Base-by-base conservation (phyloP, 64 coral and sea anemone genomes). In the Montipora sp. region DNA sequence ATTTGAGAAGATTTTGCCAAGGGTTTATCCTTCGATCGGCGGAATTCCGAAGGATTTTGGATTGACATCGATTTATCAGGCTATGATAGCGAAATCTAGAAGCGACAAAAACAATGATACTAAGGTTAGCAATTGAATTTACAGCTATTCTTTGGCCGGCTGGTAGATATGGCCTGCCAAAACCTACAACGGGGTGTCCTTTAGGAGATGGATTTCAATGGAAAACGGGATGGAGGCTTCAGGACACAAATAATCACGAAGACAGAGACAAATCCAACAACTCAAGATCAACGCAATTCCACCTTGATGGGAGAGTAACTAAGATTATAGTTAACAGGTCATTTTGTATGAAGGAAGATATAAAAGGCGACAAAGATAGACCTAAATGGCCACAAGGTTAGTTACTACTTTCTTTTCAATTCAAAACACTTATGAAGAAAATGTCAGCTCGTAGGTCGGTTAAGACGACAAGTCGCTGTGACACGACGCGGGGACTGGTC, bases 291-390 rank as follows among this genome's bases (percentile, higher is more conserved):
- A 0, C 0, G 2, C 68, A 80, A 51, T 91, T 91, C 43, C 89
- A 91, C 50, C 19, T 91, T 51, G 80, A 81, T 48, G 79, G 72
- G 2, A n/a, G 43, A 61, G 90, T 81, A 45, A 16, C 45, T 27
- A 55, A 83, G 7, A 84, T 14, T 2, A 60, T 74, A 75, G 51
- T 92, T 3, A 83, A 92, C 51, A 92, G 81, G 48, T 84, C 90
- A 50, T 92, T 92, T 67, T 92, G 90, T 76, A 77, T 84, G 12
- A 92, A 92, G 59, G 24, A 51, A 5, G 44, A 59, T 46, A 61
- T 8, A 24, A 47, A 49, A 0, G 22, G 43, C 46, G 90, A 84
- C 47, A 18, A 15, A 9, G 46, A 51, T 44, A 80, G 66, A 70
- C 46, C 76, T 0, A 46, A 9, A 2, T 90, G 88, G 59, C 77